Conservation (phyloP, 1,140 invertebrate genomes). For the Drosophila asahinai region DNA sequence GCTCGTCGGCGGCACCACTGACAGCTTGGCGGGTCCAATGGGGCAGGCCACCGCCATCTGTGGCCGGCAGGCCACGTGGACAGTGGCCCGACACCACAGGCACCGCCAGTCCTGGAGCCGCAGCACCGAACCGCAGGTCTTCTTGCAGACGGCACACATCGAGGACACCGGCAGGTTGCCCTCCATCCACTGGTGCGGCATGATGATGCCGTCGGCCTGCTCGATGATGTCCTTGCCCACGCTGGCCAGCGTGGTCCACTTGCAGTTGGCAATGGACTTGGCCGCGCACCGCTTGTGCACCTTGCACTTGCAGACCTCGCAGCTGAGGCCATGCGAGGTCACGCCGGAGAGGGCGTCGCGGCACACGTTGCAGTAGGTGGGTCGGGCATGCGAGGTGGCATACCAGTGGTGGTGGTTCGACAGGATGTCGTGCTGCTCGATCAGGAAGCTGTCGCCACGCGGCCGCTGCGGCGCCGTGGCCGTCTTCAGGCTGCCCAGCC, state of each 20-base stretch:
- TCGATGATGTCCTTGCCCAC: constrained; percentile 97
- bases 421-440: constrained; percentile 89
- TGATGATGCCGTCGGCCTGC: constrained; percentile 95
- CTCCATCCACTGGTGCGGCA: constrained; percentile 99
- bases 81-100: constrained; percentile 97
- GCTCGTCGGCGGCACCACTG: constrained; percentile 96
- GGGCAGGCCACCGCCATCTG: constrained; percentile 91
- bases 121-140: constrained; percentile 97
- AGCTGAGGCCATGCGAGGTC: constrained; percentile 96
- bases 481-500: constrained; percentile 92
- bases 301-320: constrained; percentile 98
- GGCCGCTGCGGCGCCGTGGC: constrained; percentile 89
- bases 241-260: constrained; percentile 97
- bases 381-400: constrained; percentile 95
- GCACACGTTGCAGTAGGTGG: constrained; percentile 98
- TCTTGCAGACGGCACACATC: constrained; percentile 97
- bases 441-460: constrained; percentile 86
- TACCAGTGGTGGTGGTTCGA: constrained; percentile 96
- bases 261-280: constrained; percentile 96
- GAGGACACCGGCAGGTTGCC: constrained; percentile 98
- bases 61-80: constrained; percentile 95
- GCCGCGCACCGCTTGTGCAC: constrained; percentile 97
- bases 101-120: constrained; percentile 97
- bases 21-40: constrained; percentile 94
- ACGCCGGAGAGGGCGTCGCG: constrained; percentile 96